Evolutionary conservation across 92 coral and sea anemone species (phyloP), one percentile per base, ranked within the genome.

Genomic region (Heliopora coerulea): DNA sequence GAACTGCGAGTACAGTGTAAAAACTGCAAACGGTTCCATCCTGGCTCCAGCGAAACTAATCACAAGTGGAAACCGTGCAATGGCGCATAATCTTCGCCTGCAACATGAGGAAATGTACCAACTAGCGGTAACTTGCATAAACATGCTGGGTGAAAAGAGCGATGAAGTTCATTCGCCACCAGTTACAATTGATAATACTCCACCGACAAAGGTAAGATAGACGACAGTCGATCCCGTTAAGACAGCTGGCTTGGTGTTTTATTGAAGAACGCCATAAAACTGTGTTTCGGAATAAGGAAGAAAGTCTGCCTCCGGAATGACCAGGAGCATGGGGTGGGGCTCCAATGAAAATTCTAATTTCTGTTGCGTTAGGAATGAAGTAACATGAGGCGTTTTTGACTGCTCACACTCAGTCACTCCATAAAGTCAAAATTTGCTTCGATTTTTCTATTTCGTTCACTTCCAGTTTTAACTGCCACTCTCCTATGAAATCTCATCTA

Each of bases 181-280:
- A 73, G 86, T 87, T 8, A 61, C 81, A 12, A 90, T 93, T 23
- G 98, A 93, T 56, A 82, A 80, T 74, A 87, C 96, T 5, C 93
- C 96, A 33, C 97, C 97, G 2, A 78, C 67, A 18, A 85, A 80
- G 91, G 97, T 92, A 80, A 75, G 29, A 46, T 46, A 46, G 12
- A 46, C n/a, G n/a, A n/a, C n/a, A n/a, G n/a, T n/a, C n/a, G n/a
- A n/a, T n/a, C n/a, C n/a, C n/a, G n/a, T n/a, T n/a, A n/a, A n/a
- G n/a, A n/a, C n/a, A n/a, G n/a, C n/a, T n/a, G n/a, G n/a, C n/a
- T n/a, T n/a, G n/a, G n/a, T n/a, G n/a, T n/a, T n/a, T n/a, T n/a
- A n/a, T n/a, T n/a, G n/a, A n/a, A n/a, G n/a, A n/a, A n/a, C n/a
- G n/a, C n/a, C n/a, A n/a, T n/a, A n/a, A n/a, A n/a, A n/a, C n/a